Conservation (phyloP, 2,113 vertebrate species). For the Brachyhypopomus gauderio region DNA sequence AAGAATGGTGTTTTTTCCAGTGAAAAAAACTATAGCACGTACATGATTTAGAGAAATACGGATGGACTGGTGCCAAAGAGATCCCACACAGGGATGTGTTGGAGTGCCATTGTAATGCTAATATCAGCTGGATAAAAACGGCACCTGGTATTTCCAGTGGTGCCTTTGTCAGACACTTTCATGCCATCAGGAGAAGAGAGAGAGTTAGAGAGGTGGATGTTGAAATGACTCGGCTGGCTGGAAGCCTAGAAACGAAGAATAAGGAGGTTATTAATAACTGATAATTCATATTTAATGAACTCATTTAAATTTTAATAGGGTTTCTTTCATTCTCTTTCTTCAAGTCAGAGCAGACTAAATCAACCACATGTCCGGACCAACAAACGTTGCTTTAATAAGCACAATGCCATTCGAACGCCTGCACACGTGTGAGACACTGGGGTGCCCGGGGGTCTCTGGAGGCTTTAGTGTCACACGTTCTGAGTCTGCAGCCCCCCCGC, state of each 20-base stretch:
- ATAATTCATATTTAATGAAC: slow-evolving; percentile 30
- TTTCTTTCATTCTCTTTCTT: background rate
- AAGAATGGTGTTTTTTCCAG: no score
- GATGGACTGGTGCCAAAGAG: background rate
- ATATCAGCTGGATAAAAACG: slow-evolving; percentile 1
- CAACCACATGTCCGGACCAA: background rate
- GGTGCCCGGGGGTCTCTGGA: background rate
- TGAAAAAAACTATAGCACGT: no score
- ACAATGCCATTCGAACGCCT: background rate
- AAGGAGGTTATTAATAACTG: slow-evolving; percentile 11
- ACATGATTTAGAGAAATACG: no score
- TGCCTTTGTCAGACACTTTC: background rate
- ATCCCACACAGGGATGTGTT: background rate
- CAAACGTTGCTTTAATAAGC: slow-evolving; percentile 30
- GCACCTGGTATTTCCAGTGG: background rate
- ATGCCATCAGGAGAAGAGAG: no score
- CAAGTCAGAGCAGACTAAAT: background rate
- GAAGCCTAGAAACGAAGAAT: background rate
- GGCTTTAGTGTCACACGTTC: slow-evolving; percentile 28
- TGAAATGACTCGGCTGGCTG: background rate
- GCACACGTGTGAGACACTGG: background rate
- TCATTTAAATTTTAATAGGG: slow-evolving; percentile 6
- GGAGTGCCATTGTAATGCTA: background rate
- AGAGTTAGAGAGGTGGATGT: background rate
- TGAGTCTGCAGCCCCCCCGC: background rate